These are phyloP conservation scores for Caenorhabditis remanei DNA, from an alignment of 1,140 invertebrate species.

Conservation along the genomic window DNA sequence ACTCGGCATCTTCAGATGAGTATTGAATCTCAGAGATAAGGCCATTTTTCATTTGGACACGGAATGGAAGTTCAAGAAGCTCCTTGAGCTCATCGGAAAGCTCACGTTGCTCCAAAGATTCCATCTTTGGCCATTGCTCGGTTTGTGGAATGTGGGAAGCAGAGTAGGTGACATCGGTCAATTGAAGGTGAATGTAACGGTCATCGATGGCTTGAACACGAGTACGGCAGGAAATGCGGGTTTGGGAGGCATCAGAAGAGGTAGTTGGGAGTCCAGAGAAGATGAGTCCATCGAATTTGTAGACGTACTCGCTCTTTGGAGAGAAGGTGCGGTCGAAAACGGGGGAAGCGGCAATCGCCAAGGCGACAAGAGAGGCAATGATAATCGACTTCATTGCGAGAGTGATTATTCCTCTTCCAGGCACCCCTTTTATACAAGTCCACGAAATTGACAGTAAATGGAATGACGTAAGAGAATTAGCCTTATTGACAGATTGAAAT, in stretches of 20 bases:
- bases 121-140: too few species aligned
- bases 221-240: constrained; percentile 45
- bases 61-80: constrained; percentile 57
- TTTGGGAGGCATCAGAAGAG: constrained; percentile 42
- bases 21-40: constrained; percentile 62
- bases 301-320: too few species aligned
- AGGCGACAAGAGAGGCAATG: too few species aligned
- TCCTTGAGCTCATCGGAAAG: constrained; percentile 38
- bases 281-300: constrained; percentile 36
- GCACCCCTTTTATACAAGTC: constrained; percentile 26
- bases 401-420: background rate
- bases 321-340: too few species aligned
- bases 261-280: constrained; percentile 49
- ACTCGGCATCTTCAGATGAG: constrained; percentile 70
- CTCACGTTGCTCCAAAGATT: too few species aligned
- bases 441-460: background rate
- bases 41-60: constrained; percentile 52
- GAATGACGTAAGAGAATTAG: background rate
- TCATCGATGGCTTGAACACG: constrained; percentile 54
- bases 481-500: background rate
- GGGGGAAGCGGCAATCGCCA: too few species aligned
- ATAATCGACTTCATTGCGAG: too few species aligned
- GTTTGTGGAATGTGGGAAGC: too few species aligned
- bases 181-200: too few species aligned
- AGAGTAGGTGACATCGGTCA: too few species aligned